Percentiles rank a stretch among this genome's conserved stretches.
phyloP scores from a whole-genome alignment of 1,140 invertebrate genomes.

The Zaprionus tsacasi region DNA sequence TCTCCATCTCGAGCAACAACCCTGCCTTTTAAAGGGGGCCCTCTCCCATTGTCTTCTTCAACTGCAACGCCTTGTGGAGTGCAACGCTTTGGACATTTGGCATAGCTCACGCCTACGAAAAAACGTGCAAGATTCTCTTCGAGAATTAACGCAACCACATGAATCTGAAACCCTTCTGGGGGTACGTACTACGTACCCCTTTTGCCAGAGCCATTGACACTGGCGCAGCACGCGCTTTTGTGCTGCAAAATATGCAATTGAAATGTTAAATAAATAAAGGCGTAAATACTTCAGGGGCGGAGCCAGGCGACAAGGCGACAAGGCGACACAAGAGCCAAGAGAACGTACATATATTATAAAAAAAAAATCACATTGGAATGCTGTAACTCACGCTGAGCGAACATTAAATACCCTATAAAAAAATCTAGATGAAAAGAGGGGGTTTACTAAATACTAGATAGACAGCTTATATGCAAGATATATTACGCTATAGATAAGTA shows the following conservation, averaged over 20 bases:
- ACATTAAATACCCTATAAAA: neutral
- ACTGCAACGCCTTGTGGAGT: conserved; percentile 43
- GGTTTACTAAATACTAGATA: neutral
- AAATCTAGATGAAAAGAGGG: neutral
- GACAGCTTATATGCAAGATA: neutral
- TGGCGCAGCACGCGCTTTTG: conserved; percentile 70
- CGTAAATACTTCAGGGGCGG: conserved; percentile 78
- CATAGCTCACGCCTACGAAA: conserved; percentile 58
- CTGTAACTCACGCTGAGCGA: neutral
- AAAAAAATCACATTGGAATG: conserved; percentile 34
- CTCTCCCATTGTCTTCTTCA: conserved; percentile 2
- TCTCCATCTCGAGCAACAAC: conserved; percentile 3
- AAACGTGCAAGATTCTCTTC: conserved; percentile 63
- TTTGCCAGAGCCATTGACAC: conserved; percentile 56
- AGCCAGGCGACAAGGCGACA: conserved; percentile 28
- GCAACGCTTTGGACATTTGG: conserved; percentile 62
- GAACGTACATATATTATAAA: conserved; percentile 49
- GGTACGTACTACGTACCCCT: conserved; percentile 32
- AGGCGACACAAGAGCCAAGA: conserved; percentile 39
- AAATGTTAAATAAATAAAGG: conserved; percentile 84
- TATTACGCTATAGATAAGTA: neutral
- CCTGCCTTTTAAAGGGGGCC: neutral
- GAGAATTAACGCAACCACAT: conserved; percentile 34
- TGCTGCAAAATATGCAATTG: conserved; percentile 81
- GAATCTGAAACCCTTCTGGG: conserved; percentile 55